Base-by-base conservation (phyloP, 2,888 invertebrate genomes). In the Andrena trimmerana region DNA sequence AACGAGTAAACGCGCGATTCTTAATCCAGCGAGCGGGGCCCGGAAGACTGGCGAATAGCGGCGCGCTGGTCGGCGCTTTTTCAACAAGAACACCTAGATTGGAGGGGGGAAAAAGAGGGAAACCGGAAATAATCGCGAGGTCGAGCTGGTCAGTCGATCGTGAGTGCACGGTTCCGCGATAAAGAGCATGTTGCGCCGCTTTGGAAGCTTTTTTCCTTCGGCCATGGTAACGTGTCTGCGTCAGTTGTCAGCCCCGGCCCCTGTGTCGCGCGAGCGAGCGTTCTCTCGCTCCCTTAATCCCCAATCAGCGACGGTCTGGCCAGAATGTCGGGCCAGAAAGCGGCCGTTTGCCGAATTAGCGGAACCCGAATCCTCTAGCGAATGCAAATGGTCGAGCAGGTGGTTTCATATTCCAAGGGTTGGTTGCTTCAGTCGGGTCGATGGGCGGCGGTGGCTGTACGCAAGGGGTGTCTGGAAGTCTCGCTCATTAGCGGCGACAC, bases 381-480 rank as follows among this genome's bases (percentile, higher is more conserved):
- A 80, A 86, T 78, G 81, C 78, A 86, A 81, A 78, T 84, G 85
- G 83, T 83, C 74, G 76, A 54, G 84, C 86, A 86, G 85, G 85
- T 86, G 89, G 89, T 88, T 85, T 90, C 85, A 87, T 89, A 89
- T 90, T 90, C 81, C 86, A 82, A 80, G 72, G 81, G 72, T 84
- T 83, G 81, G 68, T 83, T 59, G 66, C 57, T 48, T 33, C 50
- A 65, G 10, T 24, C 36, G 29, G 67, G 69, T 54, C 48, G 71
- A 69, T 63, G 81, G 72, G 63, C 36, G 73, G 59, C 63, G 67
- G 69, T 79, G 72, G 70, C 54, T 82, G 72, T 70, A 81, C 80
- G 72, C 52, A 36, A 67, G 76, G 74, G 70, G 71, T 83, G 86
- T 86, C 84, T 88, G 85, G 77, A 87, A 90, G 88, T 88, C 89